These are phyloP conservation scores for Spicauda simplicius DNA, from an alignment of 2,888 invertebrate genomes.

Conservation along the genomic window DNA sequence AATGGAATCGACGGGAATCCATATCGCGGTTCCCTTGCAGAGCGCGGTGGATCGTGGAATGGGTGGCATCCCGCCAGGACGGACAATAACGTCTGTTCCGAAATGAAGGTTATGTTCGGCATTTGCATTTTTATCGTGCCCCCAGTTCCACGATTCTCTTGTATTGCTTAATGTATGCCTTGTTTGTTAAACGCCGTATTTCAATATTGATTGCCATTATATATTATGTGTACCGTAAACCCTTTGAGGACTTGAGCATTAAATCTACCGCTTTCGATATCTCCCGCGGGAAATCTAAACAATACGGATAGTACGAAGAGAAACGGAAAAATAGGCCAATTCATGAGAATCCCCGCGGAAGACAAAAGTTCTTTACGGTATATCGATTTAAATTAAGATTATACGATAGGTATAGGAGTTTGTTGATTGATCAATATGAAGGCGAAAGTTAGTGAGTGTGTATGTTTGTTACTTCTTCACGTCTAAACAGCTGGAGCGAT, in stretches of 20 bases:
- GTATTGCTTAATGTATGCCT: conserved; percentile 50
- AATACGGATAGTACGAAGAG: conserved; percentile 15
- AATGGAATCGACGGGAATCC: conserved; percentile 50
- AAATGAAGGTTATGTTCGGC: conserved; percentile 60
- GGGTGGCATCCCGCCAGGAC: conserved; percentile 64
- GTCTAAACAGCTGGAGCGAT: too few relatives aligned
- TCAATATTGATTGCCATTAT: too few relatives aligned
- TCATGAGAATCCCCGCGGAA: background rate
- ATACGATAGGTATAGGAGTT: background rate
- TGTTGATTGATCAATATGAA: too few relatives aligned
- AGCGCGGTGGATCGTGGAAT: conserved; percentile 52
- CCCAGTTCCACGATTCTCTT: conserved; percentile 48
- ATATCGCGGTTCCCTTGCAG: conserved; percentile 54
- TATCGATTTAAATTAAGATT: background rate
- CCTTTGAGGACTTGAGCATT: conserved; percentile 5
- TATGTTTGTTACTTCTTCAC: too few relatives aligned
- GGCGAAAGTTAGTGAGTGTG: too few relatives aligned
- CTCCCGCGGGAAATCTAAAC: conserved; percentile 23
- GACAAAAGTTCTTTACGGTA: background rate
- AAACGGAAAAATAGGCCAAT: conserved; percentile 7
- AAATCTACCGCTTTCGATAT: background rate
- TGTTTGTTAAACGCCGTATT: background rate
- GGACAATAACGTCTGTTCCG: conserved; percentile 66
- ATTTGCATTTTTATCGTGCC: conserved; percentile 71
- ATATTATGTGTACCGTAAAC: background rate